Evolutionary conservation across 2,888 invertebrate genomes (phyloP), one percentile per base, ranked within the genome.

Genomic region (Drepanosiphum platanoidis): DNA sequence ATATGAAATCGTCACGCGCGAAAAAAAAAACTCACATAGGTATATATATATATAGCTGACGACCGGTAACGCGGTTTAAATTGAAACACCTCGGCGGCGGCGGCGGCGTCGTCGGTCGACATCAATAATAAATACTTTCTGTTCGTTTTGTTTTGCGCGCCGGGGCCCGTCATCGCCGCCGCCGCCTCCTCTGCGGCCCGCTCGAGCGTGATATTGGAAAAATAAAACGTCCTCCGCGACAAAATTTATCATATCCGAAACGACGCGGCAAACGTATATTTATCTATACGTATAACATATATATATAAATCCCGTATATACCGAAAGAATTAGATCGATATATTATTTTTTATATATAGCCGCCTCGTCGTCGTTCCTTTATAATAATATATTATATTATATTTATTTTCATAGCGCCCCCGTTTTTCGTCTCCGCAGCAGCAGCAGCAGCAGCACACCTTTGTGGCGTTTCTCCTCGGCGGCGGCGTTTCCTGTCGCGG

Each of bases 151-250:
- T 74, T 46, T 52, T 22, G 9, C 4, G 34, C 3, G 1, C 8
- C 68, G 18, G 32, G 8, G 11, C 34, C 34, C 34, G 34, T 22
- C 66, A 8, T 8, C 52, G 46, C 9, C 52, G 30, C 15, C 72
- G 46, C 42, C 66, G 32, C 46, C 5, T 52, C 52, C n/a, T 52
- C 1, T 11, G 27, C 30, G 30, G 27, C 64, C 22, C 22, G 68
- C 18, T 68, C 68, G 52, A 80, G 32, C 79, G 79, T 80, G 79
- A 80, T 80, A 80, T 80, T 68, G 79, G 68, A 68, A 80, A 80
- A 46, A 79, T 46, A 68, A 71, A 42, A 32, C 42, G 66, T 30
- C 39, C 39, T 61, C 27, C 36, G 22, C 34, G 39, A 39, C 46
- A 32, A 18, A n/a, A 72, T 72, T 32, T 72, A 72, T 72, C 72